Base-by-base conservation (phyloP, 1,140 invertebrate species). In the Portunus trituberculatus region DNA sequence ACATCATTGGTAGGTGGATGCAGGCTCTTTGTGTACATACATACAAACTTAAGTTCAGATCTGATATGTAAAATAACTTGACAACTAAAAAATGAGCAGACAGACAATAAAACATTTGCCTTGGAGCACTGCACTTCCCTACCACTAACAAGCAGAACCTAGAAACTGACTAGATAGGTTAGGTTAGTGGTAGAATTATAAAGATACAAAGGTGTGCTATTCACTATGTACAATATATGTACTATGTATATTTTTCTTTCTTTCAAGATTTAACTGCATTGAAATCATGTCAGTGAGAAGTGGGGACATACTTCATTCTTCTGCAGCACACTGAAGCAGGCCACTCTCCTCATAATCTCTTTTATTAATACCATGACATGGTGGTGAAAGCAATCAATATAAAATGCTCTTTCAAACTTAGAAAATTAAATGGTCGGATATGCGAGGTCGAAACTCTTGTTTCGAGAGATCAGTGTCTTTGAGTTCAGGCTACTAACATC, bases 151-250 rank as follows among this genome's bases (percentile, higher is more conserved):
- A 76, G 52, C 52, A 59, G 67, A 76, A 76, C 67, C 67, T 76
- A 76, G 67, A 76, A 25, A 76, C 16, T 76, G 67, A 76, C 67
- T 76, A 76, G 67, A 76, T 76, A 76, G 67, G 67, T 76, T 76
- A 39, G 67, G 67, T 76, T 76, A 76, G 67, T 76, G 67, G 20
- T 76, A 76, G 52, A 76, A n/a, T 76, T n/a, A 76, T 76, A 25
- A 76, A 76, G 67, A 76, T 76, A 76, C 67, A 76, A 76, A 76
- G 67, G 67, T 25, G n/a, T n/a, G 67, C 67, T 76, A 76, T 76
- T 76, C 67, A 76, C 67, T 76, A 76, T 76, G 67, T 76, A 76
- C 67, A 76, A 76, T 76, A 76, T n/a, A n/a, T n/a, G n/a, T 76
- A 76, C 16, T 59, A 59, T 59, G 52, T 59, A 59, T 59, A 76